Conservation (phyloP, 92 coral and sea anemone species). For the Umimayanthus kanabou region DNA sequence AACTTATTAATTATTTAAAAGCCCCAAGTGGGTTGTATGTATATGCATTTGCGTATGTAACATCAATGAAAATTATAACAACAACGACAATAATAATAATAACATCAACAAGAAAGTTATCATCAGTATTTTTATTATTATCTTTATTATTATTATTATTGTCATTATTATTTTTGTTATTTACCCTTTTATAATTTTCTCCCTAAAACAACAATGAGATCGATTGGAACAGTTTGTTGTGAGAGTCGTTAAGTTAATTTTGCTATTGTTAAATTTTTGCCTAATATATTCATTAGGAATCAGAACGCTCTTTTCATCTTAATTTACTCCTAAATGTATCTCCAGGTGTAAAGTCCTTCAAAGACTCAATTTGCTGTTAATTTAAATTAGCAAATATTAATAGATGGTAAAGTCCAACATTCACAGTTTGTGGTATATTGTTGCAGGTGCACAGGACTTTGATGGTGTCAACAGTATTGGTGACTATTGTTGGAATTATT, state of each 20-base stretch:
- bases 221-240: no score
- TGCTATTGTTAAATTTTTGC: no score
- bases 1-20: no score
- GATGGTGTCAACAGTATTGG: conserved; percentile 58
- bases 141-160: neutral
- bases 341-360: neutral
- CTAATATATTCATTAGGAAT: no score
- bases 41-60: neutral
- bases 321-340: no score
- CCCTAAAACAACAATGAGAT: no score
- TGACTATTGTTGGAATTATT: conserved; percentile 54
- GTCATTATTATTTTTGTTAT: no score
- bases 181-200: no score
- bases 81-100: neutral
- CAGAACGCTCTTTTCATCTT: no score
- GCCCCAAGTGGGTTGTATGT: no score
- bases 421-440: neutral
- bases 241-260: no score
- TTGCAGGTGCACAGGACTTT: conserved; percentile 65
- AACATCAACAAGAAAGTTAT: neutral
- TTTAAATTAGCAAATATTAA: neutral
- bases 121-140: no score
- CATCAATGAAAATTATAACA: neutral
- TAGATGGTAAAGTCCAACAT: neutral
- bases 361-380: neutral